Base-by-base conservation (phyloP, 2,113 vertebrate species). In the Copsychus sechellarum region DNA sequence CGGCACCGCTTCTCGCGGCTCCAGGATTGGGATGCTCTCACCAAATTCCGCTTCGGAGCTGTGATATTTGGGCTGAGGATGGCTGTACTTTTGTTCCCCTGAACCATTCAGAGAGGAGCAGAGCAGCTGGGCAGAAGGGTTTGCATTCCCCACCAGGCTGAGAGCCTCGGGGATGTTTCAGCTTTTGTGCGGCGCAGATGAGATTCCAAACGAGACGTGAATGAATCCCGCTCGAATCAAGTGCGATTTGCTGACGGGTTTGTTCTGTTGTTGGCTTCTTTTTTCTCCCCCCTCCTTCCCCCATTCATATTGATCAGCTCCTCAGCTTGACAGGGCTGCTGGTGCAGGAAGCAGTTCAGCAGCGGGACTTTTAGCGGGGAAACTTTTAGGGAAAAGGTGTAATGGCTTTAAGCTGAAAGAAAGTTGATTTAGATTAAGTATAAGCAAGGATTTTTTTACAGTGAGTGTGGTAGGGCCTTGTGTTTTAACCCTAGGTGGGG, bases 121-220 rank as follows among this genome's bases (percentile, higher is more conserved):
- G 74, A 95, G 91, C 95, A 95, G 95, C 86, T 89, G 94, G 86
- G 86, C 81, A 95, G 79, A n/a, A 66, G 77, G 70, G 77, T 94
- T 94, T 95, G 70, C 73, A 54, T 87, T 89, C 71, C 71, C 58
- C 11, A 26, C 2, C 65, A 84, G 84, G 4, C 65, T 92, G 81
- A 89, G 86, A 67, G 81, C 91, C 58, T 72, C 2, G 62, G 93
- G 81, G 89, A 40, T 50, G 77, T 51, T 85, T 87, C 70, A 16
- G 85, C 89, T 77, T 93, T 92, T 91, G 70, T 92, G 33, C 87
- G 79, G 90, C 78, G 0, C 93, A 95, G 93, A 95, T 96, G 93
- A 96, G 95, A 80, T 91, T 89, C 91, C 93, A 91, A 89, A 89
- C 81, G 25, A 74, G 92, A 40, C 6, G 0, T 76, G 95, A 93